Evolutionary conservation across 2,797 vertebrate species (phyloP), one percentile per base, ranked within the genome.

Genomic region (Falco biarmicus): DNA sequence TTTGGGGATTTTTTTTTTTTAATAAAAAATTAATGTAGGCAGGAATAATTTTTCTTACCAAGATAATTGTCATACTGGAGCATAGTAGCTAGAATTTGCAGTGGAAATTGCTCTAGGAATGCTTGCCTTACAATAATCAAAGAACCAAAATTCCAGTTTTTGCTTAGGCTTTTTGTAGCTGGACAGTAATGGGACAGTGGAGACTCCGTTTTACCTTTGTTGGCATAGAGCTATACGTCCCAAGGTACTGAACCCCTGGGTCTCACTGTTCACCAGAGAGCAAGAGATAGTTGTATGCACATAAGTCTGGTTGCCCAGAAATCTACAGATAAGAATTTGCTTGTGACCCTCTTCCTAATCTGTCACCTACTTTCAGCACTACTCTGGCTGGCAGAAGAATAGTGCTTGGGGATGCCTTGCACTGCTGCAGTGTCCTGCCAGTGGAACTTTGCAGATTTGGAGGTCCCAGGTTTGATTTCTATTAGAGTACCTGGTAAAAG

Each of bases 1-100:
- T 83, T 65, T 71, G 47, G 19, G 34, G 29, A 24, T 61, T 90
- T 89, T 80, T 84, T 68, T 63, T 65, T 50, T 54, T 15, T 61
- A 85, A 60, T 39, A 66, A 56, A 85, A 93, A 86, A 84, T 80
- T 71, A 66, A 88, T 82, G 63, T 79, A 81, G 80, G 34, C 59
- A 90, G 43, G 60, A 91, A 45, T 92, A 37, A 63, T 90, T 92
- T 89, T 91, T 95, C 68, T 83, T 87, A 43, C 41, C 29, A 86
- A 92, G 73, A 43, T 78, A 90, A 48, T 54, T 81, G 91, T 73
- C 48, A 45, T 91, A 60, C 56, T 83, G 76, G 69, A 75, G 57
- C 77, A 61, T 21, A 77, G 65, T 54, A 75, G 56, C 74, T 93
- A 51, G 75, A 92, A 32, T 85, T 92, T 81, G 41, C 84, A 70